Base-by-base conservation (phyloP, 1,140 invertebrate species). In the Pseudoatta argentina region DNA sequence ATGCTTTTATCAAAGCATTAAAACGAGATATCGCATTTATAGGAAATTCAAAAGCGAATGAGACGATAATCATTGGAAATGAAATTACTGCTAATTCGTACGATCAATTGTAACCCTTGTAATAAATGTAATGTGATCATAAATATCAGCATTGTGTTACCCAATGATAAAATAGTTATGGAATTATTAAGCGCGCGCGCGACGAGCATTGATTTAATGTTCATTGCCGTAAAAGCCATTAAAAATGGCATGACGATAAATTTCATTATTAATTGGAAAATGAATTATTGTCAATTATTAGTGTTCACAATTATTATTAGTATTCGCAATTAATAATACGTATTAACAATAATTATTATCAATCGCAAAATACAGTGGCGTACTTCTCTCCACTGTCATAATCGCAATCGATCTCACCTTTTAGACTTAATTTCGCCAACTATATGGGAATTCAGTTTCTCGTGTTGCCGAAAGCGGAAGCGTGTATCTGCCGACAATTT, bases 201-300 rank as follows among this genome's bases (percentile, higher is more conserved):
- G 66, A 75, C 55, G 30, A 14, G 27, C 24, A 21, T 34, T n/a
- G 48, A 39, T 21, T 55, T 24, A 21, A 67, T 18, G 39, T 44
- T 21, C 44, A 21, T 21, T 51, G 48, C 18, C 48, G 27, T 12
- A 12, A 59, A 59, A 39, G 27, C 30, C 77, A 34, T 79, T 53
- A 79, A 69, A 67, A 69, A 69, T 44, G n/a, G 55, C 64, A 34
- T 16, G 48, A 1, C 14, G 18, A 51, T 34, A 64, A 67, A 67
- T 53, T 44, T 34, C 27, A 30, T 51, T 44, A 55, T 69, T 55
- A 79, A 69, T 67, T 39, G 30, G 44, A 21, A 66, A 77, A 78
- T 78, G 66, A 64, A 78, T 78, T 53, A 51, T 48, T 30, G 21
- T 21, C 12, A 48, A 77, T 48, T 64, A 77, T 77, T 48, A n/a